Evolutionary conservation across 1,140 invertebrate genomes (phyloP).

Genomic region (Drosophila fuyamai): DNA sequence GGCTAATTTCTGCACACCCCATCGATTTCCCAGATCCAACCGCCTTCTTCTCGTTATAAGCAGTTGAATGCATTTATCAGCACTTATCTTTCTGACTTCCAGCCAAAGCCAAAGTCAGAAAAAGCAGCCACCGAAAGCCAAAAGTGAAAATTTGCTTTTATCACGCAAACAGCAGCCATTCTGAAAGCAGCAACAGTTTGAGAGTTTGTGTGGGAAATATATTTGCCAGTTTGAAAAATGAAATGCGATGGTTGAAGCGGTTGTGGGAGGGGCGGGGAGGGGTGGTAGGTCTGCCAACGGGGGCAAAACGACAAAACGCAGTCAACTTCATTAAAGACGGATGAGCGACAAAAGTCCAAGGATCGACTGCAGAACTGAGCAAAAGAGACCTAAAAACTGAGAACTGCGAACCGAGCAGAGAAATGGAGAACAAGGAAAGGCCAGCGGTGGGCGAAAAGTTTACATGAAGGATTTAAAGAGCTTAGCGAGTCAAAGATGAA

Average conservation of each 20-base stretch:
- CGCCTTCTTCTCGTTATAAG: slow-evolving; percentile 28
- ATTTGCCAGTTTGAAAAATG: slow-evolving; percentile 58
- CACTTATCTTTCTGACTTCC: slow-evolving; percentile 58
- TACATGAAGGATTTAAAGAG: slow-evolving; percentile 80
- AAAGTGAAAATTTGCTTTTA: slow-evolving; percentile 72
- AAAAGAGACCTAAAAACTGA: slow-evolving; percentile 6
- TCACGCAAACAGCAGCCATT: slow-evolving; percentile 67
- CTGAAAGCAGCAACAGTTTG: slow-evolving; percentile 59
- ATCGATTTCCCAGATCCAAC: neutral
- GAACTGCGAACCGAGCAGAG: neutral
- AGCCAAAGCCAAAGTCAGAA: slow-evolving; percentile 20
- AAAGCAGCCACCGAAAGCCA: slow-evolving; percentile 20
- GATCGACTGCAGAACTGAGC: slow-evolving; percentile 62
- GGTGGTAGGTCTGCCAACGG: slow-evolving; percentile 7
- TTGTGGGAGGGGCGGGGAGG: neutral
- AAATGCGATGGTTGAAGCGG: slow-evolving; percentile 38
- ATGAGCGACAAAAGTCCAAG: slow-evolving; percentile 48
- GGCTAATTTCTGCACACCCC: slow-evolving; percentile 12
- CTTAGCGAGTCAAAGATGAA: slow-evolving; percentile 74
- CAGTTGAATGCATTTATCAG: slow-evolving; percentile 61
- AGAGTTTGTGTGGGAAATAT: slow-evolving; percentile 53
- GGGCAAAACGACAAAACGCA: slow-evolving; percentile 39
- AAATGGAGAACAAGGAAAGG: slow-evolving; percentile 20
- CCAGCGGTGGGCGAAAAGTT: slow-evolving; percentile 53
- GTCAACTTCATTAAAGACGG: slow-evolving; percentile 73